Evolutionary conservation across 2,797 vertebrate genomes (phyloP).

Genomic region (Scleropages formosus): DNA sequence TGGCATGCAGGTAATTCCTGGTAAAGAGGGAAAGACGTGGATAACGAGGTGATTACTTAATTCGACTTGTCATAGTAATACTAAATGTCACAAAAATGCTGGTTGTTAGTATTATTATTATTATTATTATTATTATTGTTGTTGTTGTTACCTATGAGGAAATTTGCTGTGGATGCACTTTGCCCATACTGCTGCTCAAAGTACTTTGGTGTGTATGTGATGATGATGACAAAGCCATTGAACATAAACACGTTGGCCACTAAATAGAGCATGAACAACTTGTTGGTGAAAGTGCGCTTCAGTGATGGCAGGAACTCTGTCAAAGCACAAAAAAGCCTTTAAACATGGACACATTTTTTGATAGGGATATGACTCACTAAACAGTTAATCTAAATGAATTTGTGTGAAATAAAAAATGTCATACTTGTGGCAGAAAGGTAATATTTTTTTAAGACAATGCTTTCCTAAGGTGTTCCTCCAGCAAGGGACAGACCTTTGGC

Average conservation of each 20-base stretch:
- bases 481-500: slow-evolving; percentile 60
- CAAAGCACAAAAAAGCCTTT: neutral
- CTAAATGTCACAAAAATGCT: too few relatives aligned
- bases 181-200: slow-evolving; percentile 86
- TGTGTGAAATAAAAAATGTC: too few relatives aligned
- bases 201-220: slow-evolving; percentile 86
- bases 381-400: neutral
- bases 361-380: too few relatives aligned
- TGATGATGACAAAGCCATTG: slow-evolving; percentile 72
- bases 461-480: neutral
- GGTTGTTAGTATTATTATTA: too few relatives aligned
- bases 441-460: neutral
- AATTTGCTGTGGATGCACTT: slow-evolving; percentile 77
- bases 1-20: slow-evolving; percentile 68
- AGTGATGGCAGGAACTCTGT: slow-evolving; percentile 80
- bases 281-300: slow-evolving; percentile 74
- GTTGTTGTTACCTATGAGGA: slow-evolving; percentile 78
- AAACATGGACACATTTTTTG: neutral
- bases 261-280: slow-evolving; percentile 71
- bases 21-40: neutral
- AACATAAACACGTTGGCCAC: slow-evolving; percentile 67
- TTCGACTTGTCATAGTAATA: too few relatives aligned
- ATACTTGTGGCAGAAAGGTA: neutral
- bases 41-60: neutral
- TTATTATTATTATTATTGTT: too few relatives aligned